Conservation (phyloP, 1,140 invertebrate species). For the Carposina sasakii region DNA sequence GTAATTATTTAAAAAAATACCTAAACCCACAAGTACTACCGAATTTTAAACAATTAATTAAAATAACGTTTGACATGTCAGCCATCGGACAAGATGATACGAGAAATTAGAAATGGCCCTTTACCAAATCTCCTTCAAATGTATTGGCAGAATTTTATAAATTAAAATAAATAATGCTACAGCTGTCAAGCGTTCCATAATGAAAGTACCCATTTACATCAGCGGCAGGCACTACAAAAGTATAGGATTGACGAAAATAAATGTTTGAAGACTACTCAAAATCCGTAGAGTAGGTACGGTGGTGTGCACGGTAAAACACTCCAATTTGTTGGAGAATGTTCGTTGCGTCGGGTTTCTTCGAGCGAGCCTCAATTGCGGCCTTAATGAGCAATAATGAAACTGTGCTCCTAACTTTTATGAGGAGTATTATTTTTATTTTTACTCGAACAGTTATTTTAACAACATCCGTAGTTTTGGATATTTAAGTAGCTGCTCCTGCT, state of each 20-base stretch:
- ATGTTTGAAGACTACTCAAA: constrained; percentile 22
- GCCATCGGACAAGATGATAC: too few relatives aligned
- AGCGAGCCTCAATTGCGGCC: constrained; percentile 45
- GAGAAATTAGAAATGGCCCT: too few relatives aligned
- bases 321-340: constrained; percentile 40
- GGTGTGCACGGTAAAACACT: constrained; percentile 24
- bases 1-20: background rate
- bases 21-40: background rate
- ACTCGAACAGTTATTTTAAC: constrained; percentile 23
- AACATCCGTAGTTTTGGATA: background rate
- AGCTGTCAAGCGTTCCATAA: too few relatives aligned
- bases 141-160: too few relatives aligned
- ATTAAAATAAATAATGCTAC: too few relatives aligned
- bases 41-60: too few relatives aligned
- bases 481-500: too few relatives aligned
- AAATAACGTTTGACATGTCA: too few relatives aligned
- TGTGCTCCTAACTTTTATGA: constrained; percentile 31
- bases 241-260: background rate
- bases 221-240: too few relatives aligned
- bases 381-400: constrained; percentile 52
- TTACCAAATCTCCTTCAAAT: too few relatives aligned
- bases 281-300: constrained; percentile 17
- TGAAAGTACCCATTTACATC: too few relatives aligned
- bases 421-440: constrained; percentile 25
- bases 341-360: constrained; percentile 28